Evolutionary conservation across 2,113 vertebrate species (phyloP).

Genomic region (Melanerpes formicivorus): DNA sequence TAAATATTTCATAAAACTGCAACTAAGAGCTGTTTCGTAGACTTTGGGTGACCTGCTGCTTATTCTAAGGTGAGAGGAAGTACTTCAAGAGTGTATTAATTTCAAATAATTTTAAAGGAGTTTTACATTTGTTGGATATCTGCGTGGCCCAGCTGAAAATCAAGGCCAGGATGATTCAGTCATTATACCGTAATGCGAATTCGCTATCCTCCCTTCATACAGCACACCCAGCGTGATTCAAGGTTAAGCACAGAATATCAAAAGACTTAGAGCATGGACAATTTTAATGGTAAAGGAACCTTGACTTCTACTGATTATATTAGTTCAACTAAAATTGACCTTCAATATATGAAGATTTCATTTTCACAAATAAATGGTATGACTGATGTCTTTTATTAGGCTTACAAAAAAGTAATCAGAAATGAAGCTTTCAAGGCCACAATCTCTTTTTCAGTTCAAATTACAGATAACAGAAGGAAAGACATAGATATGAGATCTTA

Average conservation of each 20-base stretch:
- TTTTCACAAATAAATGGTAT: constrained; percentile 69
- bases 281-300: constrained; percentile 74
- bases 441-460: constrained; percentile 47
- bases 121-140: constrained; percentile 17
- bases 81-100: constrained; percentile 55
- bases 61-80: constrained; percentile 19
- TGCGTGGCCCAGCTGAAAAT: constrained; percentile 48
- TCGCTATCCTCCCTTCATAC: constrained; percentile 17
- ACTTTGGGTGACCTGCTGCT: constrained; percentile 16
- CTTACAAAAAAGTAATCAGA: constrained; percentile 71
- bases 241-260: constrained; percentile 72
- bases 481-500: constrained; percentile 17
- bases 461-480: constrained; percentile 53
- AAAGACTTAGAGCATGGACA: constrained; percentile 61
- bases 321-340: constrained; percentile 76
- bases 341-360: constrained; percentile 73
- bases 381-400: constrained; percentile 69
- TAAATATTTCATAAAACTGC: constrained; percentile 67
- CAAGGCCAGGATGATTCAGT: constrained; percentile 42
- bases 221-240: constrained; percentile 57
- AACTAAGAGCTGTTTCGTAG: constrained; percentile 31
- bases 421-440: constrained; percentile 70
- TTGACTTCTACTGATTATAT: constrained; percentile 75
- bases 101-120: constrained; percentile 59
- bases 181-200: not conserved